phyloP scores from a whole-genome alignment of 2,113 vertebrate species.

The Oceanites oceanicus region DNA sequence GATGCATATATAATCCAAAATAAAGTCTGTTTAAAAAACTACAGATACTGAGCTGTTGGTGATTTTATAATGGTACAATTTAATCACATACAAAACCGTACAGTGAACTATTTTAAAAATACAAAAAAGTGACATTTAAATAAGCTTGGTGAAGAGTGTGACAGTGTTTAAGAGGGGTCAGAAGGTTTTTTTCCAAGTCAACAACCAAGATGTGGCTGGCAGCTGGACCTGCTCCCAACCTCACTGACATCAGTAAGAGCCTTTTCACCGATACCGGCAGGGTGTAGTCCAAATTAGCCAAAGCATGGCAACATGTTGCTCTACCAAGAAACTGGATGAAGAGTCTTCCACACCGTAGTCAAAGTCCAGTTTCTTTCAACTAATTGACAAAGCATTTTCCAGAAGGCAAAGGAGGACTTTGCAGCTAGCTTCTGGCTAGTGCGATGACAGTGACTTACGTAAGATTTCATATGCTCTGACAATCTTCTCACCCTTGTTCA shows the following conservation, averaged over 20 bases:
- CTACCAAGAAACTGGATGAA: neutral
- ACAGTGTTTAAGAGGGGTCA: neutral
- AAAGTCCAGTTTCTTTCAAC: neutral
- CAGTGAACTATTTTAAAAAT: neutral
- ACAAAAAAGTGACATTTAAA: neutral
- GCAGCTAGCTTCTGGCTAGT: neutral
- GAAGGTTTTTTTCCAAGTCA: neutral
- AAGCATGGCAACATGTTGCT: neutral
- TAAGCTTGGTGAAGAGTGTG: neutral
- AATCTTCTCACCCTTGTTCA: neutral
- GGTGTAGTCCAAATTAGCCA: neutral
- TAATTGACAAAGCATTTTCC: neutral
- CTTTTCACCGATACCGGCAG: neutral
- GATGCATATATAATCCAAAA: neutral
- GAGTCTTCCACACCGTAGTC: neutral
- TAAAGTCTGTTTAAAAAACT: neutral
- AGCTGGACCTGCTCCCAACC: neutral
- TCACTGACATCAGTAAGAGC: neutral
- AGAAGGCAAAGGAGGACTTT: neutral
- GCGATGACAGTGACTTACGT: neutral
- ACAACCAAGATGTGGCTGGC: neutral
- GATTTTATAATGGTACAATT: neutral
- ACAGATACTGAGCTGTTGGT: neutral
- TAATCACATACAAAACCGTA: conserved; percentile 15
- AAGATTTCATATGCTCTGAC: neutral